Evolutionary conservation across 2,888 invertebrate genomes (phyloP).

Genomic region (Oeneis ivallda): DNA sequence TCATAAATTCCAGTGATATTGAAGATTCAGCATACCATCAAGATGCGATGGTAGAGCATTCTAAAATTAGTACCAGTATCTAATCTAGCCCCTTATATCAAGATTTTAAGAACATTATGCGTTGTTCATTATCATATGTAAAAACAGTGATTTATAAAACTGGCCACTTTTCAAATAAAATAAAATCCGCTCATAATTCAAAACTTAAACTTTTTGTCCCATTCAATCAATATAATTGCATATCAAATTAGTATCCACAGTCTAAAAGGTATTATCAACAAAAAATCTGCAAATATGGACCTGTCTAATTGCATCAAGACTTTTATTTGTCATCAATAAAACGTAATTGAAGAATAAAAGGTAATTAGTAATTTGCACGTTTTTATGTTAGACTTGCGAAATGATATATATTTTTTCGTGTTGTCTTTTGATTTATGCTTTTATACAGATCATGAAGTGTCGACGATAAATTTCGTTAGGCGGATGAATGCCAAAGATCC

Average conservation of each 20-base stretch:
- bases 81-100: neutral
- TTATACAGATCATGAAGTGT: constrained; percentile 53
- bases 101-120: neutral
- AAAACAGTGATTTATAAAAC: constrained; percentile 12
- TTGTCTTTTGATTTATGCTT: constrained; percentile 49
- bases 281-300: constrained; percentile 53
- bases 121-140: too few species aligned
- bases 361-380: constrained; percentile 59
- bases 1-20: too few species aligned
- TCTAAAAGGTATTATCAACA: constrained; percentile 50
- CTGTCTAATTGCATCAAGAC: constrained; percentile 60
- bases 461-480: constrained; percentile 49
- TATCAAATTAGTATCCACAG: constrained; percentile 58
- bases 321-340: constrained; percentile 52
- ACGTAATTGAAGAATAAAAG: constrained; percentile 51
- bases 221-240: constrained; percentile 45
- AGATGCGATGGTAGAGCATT: too few species aligned
- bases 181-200: neutral
- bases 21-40: too few species aligned
- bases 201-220: constrained; percentile 7
- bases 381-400: constrained; percentile 38
- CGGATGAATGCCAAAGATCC: constrained; percentile 44
- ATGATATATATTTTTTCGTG: constrained; percentile 45
- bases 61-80: neutral
- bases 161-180: neutral